Evolutionary conservation across 2,888 invertebrate species (phyloP).

Genomic region (Harpagoxenus sublaevis): DNA sequence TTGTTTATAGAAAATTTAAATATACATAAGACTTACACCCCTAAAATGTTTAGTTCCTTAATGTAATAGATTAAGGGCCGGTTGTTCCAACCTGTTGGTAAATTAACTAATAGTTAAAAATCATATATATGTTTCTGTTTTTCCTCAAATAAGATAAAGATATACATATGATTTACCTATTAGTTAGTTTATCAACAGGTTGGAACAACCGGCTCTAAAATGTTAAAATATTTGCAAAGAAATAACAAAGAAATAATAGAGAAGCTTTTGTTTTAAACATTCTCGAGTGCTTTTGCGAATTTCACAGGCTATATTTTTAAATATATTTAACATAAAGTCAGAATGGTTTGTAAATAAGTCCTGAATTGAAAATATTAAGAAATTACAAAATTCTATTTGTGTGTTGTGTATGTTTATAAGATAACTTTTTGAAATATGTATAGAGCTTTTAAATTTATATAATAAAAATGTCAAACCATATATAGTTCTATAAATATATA

Average conservation of each 20-base stretch:
- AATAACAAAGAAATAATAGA: not conserved
- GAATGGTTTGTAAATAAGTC: not conserved
- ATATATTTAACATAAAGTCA: not conserved
- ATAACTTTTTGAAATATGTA: not conserved
- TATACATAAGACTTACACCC: not conserved
- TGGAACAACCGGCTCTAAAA: no score
- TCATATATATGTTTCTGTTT: no score
- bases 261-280: not conserved
- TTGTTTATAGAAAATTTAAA: slow-evolving; percentile 6
- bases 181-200: no score
- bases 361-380: not conserved
- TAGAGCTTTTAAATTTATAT: not conserved
- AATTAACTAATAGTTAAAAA: no score
- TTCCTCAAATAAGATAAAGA: no score
- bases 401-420: not conserved
- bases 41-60: not conserved
- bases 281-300: not conserved
- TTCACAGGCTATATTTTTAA: not conserved
- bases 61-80: not conserved
- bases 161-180: no score
- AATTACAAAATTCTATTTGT: not conserved
- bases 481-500: no score
- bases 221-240: not conserved
- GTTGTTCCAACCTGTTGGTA: no score
- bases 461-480: no score